These are phyloP conservation scores for Momotus momota DNA, from an alignment of 2,797 vertebrate species.

Conservation along the genomic window DNA sequence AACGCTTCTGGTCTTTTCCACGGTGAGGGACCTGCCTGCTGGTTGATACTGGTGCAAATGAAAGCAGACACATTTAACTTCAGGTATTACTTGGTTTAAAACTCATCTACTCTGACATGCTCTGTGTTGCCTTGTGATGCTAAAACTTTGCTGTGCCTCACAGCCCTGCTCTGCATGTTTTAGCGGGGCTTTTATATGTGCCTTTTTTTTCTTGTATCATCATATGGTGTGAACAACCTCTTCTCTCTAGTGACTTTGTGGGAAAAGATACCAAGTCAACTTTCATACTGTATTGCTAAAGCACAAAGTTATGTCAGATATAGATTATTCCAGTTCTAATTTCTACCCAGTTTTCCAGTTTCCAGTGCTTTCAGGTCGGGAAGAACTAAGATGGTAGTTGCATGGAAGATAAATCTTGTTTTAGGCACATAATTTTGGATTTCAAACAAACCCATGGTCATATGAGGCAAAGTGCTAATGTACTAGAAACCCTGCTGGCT, in stretches of 20 bases:
- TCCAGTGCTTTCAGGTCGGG: background rate
- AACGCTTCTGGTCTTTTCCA: background rate
- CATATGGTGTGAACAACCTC: background rate
- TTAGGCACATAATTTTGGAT: background rate
- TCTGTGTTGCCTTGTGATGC: background rate
- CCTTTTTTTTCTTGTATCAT: background rate
- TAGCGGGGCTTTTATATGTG: background rate
- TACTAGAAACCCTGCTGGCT: background rate
- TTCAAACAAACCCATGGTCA: background rate
- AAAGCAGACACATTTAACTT: background rate
- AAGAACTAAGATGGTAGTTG: background rate
- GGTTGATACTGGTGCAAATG: background rate
- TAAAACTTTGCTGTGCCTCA: background rate
- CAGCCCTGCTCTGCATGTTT: background rate
- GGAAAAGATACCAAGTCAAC: background rate
- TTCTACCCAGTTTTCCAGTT: background rate
- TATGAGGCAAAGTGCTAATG: background rate
- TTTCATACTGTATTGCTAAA: background rate
- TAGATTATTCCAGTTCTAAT: background rate
- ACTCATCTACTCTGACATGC: background rate
- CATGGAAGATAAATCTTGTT: background rate
- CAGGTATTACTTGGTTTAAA: background rate
- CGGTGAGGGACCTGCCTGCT: background rate
- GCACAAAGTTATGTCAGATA: background rate
- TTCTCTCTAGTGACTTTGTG: background rate